Evolutionary conservation across 2,797 vertebrate species (phyloP), one percentile per base, ranked within the genome.

Genomic region (Zonotrichia albicollis): DNA sequence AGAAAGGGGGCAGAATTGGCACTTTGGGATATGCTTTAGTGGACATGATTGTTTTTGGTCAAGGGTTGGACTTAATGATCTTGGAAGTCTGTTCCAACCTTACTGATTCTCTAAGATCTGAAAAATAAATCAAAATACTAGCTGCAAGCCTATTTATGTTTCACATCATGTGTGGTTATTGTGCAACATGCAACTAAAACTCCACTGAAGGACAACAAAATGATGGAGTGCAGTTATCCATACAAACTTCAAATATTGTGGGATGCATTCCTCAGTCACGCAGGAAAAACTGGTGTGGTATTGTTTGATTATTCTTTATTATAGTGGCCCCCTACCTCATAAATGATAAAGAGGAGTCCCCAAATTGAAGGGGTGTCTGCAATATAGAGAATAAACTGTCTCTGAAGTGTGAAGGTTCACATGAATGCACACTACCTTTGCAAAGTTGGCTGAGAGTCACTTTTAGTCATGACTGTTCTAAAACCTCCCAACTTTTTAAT

Each of bases 401-500:
- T 65, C 60, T 71, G 55, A 74, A 93, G 23, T 1, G 0, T 89
- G 20, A 70, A 40, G 0, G 0, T 58, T 54, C 53, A 40, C 18
- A 36, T 1, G 3, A 58, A 64, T 23, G 14, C 43, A 48, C 27
- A 38, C 25, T 53, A 38, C 22, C 18, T 91, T 58, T 40, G 23
- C 21, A 54, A 87, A 90, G 55, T 27, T 20, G 42, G 10, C 38
- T 18, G 22, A 68, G 43, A 72, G 13, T 27, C 42, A 75, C 26
- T 5, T 71, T 76, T 40, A 48, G 48, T 53, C 18, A 17, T 16
- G 54, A 48, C 26, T 45, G 78, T 62, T 87, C 34, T 75, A 62
- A 94, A 80, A 54, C 32, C 32, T 72, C 50, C 25, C 23, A 81
- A 68, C 34, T 94, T 94, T 89, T 85, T 78, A 89, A 77, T 85